A percentile compares a stretch with the other conserved stretches of the same genome.
phyloP scores from a whole-genome alignment of 2,797 vertebrate species.

The Eulemur coronatus region DNA sequence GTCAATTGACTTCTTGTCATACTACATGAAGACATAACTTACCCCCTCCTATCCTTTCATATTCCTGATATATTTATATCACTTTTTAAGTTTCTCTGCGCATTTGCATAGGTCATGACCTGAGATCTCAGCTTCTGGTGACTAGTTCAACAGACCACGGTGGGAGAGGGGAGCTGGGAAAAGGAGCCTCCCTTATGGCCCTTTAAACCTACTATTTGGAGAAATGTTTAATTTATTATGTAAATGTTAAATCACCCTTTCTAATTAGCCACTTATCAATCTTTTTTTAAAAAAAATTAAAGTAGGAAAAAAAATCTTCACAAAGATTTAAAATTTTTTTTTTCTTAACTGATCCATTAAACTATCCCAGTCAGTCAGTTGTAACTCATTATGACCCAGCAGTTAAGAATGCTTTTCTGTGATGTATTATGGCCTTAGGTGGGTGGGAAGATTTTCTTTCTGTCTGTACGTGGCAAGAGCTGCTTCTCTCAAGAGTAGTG shows the following conservation, averaged over 20 bases:
- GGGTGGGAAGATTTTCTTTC: constrained; percentile 10
- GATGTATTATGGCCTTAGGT: background rate
- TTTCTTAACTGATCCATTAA: background rate
- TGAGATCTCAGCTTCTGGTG: background rate
- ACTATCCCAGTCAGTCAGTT: background rate
- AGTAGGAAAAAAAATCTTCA: background rate
- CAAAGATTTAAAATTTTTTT: too few species aligned
- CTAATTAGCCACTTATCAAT: background rate
- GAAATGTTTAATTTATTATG: background rate
- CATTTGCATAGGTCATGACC: background rate
- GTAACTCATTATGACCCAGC: background rate
- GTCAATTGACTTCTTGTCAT: background rate
- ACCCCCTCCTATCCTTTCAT: background rate
- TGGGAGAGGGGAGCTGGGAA: background rate
- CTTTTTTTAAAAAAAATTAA: background rate
- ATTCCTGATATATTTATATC: background rate
- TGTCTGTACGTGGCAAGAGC: background rate
- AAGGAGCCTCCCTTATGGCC: background rate
- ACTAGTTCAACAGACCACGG: background rate
- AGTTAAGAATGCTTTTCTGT: constrained; percentile 28
- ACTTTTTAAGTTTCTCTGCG: background rate
- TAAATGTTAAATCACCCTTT: background rate
- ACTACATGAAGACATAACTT: background rate
- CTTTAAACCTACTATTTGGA: background rate
- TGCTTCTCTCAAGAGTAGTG: background rate